Evolutionary conservation across 2,888 invertebrate species (phyloP).

Genomic region (Cecidostiba fungosa): DNA sequence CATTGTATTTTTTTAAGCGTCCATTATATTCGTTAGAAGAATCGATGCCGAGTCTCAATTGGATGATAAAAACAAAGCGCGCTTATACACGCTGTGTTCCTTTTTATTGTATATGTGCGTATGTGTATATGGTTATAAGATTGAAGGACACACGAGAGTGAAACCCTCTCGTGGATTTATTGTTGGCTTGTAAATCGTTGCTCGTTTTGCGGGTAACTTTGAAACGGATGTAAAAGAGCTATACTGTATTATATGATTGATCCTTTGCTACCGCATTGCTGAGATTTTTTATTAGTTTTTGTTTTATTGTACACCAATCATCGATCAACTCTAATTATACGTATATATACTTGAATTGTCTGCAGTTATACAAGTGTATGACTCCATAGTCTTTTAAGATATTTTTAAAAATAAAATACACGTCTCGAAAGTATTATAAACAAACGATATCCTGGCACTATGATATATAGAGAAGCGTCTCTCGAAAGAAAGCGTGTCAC

Average conservation of each 20-base stretch:
- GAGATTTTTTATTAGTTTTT: no score
- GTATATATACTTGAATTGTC: no score
- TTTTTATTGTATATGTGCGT: not conserved
- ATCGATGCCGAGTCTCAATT: constrained; percentile 4
- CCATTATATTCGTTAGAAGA: not conserved
- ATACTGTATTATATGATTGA: not conserved
- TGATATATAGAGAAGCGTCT: not conserved
- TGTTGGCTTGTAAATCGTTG: not conserved
- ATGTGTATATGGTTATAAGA: not conserved
- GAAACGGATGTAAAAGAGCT: not conserved
- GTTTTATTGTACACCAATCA: no score
- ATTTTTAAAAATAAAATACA: no score
- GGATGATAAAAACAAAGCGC: not conserved
- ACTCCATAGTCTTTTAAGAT: no score
- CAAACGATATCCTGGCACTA: no score
- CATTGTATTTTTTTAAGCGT: not conserved
- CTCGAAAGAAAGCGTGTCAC: not conserved
- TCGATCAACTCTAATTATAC: no score
- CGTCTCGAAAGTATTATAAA: no score
- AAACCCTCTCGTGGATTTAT: not conserved
- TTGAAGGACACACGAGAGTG: constrained; percentile 7
- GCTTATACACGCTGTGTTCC: not conserved
- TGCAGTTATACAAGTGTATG: no score
- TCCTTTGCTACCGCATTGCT: no score
- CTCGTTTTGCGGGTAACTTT: not conserved